These are phyloP conservation scores for Nixonia krombeini DNA, from an alignment of 1,140 invertebrate genomes.

Conservation along the genomic window DNA sequence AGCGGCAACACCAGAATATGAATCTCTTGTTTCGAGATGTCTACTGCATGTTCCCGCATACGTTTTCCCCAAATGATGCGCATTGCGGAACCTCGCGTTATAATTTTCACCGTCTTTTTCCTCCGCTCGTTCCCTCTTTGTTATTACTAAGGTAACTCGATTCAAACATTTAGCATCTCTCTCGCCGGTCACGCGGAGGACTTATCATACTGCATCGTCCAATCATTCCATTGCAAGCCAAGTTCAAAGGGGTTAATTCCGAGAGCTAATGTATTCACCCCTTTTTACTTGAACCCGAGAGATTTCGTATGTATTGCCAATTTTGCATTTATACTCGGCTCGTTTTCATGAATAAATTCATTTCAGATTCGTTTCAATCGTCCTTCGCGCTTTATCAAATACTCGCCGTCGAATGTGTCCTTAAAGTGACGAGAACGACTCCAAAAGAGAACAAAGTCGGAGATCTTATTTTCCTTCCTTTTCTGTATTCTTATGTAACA, in stretches of 20 bases:
- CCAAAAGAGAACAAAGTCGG: too few relatives aligned
- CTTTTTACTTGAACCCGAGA: conserved; percentile 71
- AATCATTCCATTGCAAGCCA: conserved; percentile 66
- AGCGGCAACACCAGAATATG: conserved; percentile 52
- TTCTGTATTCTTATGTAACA: too few relatives aligned
- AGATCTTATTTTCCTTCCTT: too few relatives aligned
- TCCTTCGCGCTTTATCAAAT: conserved; percentile 50
- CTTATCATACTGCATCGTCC: conserved; percentile 48
- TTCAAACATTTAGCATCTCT: conserved; percentile 23
- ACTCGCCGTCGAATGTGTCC: conserved; percentile 40
- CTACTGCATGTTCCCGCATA: conserved; percentile 64
- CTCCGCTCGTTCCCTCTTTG: conserved; percentile 3
- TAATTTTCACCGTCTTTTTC: background rate
- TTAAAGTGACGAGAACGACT: too few relatives aligned
- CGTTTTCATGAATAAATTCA: conserved; percentile 66
- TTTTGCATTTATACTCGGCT: conserved; percentile 68
- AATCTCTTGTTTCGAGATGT: conserved; percentile 61
- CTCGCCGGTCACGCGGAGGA: conserved; percentile 28
- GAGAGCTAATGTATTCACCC: conserved; percentile 70
- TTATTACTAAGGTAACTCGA: conserved; percentile 24
- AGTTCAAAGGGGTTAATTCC: conserved; percentile 72
- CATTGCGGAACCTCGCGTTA: conserved; percentile 3
- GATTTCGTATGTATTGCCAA: conserved; percentile 72
- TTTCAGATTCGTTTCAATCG: conserved; percentile 59
- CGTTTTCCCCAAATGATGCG: conserved; percentile 36